Evolutionary conservation across 2,888 invertebrate species (phyloP), one percentile per base, ranked within the genome.

Genomic region (Yponomeuta malinellus): DNA sequence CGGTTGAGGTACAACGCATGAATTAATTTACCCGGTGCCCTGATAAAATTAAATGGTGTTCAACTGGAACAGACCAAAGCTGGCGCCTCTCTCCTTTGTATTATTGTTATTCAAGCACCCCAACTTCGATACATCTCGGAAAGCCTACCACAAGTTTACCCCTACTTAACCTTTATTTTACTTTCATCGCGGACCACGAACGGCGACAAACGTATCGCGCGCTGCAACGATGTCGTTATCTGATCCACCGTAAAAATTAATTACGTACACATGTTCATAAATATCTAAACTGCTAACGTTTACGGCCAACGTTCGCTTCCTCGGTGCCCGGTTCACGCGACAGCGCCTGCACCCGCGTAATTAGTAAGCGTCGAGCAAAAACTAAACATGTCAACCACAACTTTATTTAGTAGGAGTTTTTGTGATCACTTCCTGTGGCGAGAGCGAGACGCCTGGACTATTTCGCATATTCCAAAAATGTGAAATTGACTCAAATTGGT

Each of bases 191-290:
- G 78, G 76, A 79, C 77, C 78, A 81, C 79, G 81, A 81, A 78
- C 70, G 79, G 83, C 84, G 88, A 86, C 88, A 85, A 83, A 82
- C 88, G 87, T 88, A 88, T 86, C 89, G 86, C 52, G 52, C 52
- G 52, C 84, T 86, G 86, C 83, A 85, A 80, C 84, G 85, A 81
- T 81, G 80, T 82, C 81, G 85, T 86, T 90, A 91, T 90, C 90
- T 84, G 90, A 90, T 89, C 86, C 86, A 83, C 87, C 88, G 88
- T 90, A 90, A 91, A 91, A 89, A 90, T 90, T 91, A 90, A 90
- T 91, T 91, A 89, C 88, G 82, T 89, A 90, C 90, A 90, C 87
- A 89, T 90, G 90, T 90, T 90, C 88, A 87, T 89, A 90, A 89
- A 90, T 88, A 89, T 90, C 89, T 88, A 85, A 89, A 86, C 87